phyloP scores from a whole-genome alignment of 2,888 invertebrate species.

The Antitype chi region DNA sequence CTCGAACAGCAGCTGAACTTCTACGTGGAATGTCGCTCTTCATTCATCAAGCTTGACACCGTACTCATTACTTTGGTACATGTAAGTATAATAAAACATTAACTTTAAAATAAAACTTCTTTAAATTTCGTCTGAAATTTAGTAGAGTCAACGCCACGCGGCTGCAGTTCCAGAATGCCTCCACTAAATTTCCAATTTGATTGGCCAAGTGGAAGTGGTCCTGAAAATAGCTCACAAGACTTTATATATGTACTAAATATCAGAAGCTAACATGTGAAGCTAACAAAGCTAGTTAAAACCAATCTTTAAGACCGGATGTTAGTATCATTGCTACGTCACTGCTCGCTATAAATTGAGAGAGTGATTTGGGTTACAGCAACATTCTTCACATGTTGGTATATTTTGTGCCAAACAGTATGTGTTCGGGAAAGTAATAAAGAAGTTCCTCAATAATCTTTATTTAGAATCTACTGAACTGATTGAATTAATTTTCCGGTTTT shows the following conservation, averaged over 20 bases:
- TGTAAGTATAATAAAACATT: slow-evolving; percentile 85
- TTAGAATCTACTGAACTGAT: background rate
- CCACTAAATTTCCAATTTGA: background rate
- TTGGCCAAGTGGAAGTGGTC: background rate
- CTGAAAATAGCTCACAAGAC: background rate
- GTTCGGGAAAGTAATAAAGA: background rate
- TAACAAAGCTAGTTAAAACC: slow-evolving; percentile 13
- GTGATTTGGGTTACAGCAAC: slow-evolving; percentile 26
- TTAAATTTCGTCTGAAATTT: no score
- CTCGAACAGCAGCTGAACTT: slow-evolving; percentile 98
- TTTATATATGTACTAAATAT: background rate
- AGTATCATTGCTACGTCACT: slow-evolving; percentile 30
- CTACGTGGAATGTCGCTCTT: slow-evolving; percentile 97
- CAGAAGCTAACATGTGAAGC: slow-evolving; percentile 1
- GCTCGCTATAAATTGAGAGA: slow-evolving; percentile 26
- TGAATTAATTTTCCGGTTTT: background rate
- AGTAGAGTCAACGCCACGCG: no score
- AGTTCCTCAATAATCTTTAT: slow-evolving; percentile 11
- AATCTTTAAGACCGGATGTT: slow-evolving; percentile 24
- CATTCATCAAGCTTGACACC: slow-evolving; percentile 97
- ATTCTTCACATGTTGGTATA: slow-evolving; percentile 17
- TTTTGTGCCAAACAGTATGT: slow-evolving; percentile 25
- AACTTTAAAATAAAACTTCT: background rate
- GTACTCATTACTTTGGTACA: slow-evolving; percentile 97
- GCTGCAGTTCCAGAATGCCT: background rate